A percentile compares a stretch with the other conserved stretches of the same genome.
These are phyloP conservation scores for Diplosoma virens DNA, from an alignment of 23 tunicate genomes.

Conservation along the genomic window DNA sequence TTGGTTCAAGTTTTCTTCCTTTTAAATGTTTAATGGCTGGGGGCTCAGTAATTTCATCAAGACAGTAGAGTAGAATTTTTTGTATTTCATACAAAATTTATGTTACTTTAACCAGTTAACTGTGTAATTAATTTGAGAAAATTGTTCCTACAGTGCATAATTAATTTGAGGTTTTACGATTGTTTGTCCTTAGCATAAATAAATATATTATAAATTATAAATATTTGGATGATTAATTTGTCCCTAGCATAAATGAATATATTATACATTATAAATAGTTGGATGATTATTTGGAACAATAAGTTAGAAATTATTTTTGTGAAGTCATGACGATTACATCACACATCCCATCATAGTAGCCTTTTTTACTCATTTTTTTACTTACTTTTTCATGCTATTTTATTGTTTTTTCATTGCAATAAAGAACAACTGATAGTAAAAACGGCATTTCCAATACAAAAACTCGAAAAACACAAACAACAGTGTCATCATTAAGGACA, in stretches of 20 bases:
- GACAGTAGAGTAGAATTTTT: too few species aligned
- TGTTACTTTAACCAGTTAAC: not conserved
- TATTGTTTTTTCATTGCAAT: not conserved
- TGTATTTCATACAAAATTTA: too few species aligned
- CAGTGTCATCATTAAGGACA: too few species aligned
- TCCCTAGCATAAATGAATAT: too few species aligned
- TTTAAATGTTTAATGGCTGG: too few species aligned
- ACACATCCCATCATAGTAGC: not conserved
- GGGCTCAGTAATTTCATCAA: too few species aligned
- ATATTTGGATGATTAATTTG: too few species aligned
- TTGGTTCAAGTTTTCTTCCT: too few species aligned
- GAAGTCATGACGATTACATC: too few species aligned
- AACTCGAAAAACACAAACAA: too few species aligned
- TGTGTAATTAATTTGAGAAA: not conserved
- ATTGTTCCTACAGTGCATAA: not conserved
- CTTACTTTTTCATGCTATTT: too few species aligned
- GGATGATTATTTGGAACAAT: not conserved
- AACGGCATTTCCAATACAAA: not conserved
- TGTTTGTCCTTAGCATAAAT: not conserved
- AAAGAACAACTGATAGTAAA: not conserved
- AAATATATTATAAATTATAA: too few species aligned
- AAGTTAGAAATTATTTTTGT: not conserved
- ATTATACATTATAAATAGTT: not conserved
- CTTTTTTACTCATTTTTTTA: not conserved
- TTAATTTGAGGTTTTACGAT: not conserved